Conservation (phyloP, 2,888 invertebrate species). For the Euplagia quadripunctaria region DNA sequence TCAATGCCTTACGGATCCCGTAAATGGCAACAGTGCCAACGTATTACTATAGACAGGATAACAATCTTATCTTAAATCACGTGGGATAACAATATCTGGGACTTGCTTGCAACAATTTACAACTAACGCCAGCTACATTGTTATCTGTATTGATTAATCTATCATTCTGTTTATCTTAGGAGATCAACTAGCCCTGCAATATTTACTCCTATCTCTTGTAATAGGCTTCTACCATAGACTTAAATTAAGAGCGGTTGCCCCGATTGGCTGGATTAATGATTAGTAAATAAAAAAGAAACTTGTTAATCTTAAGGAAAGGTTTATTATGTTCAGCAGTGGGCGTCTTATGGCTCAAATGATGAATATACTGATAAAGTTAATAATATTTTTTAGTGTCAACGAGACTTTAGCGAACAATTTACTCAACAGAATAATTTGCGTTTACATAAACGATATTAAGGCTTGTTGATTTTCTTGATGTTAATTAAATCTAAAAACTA, state of each 20-base stretch:
- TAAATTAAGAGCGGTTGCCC: neutral
- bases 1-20: neutral
- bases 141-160: slow-evolving; percentile 19
- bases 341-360: neutral
- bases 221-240: neutral
- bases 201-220: neutral
- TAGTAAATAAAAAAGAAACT: too few relatives aligned
- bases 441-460: too few relatives aligned
- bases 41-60: slow-evolving; percentile 4
- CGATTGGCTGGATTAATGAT: neutral
- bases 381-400: too few relatives aligned
- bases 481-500: too few relatives aligned
- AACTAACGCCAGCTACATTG: slow-evolving; percentile 5
- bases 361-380: neutral
- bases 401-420: too few relatives aligned
- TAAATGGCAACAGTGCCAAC: neutral
- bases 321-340: too few relatives aligned
- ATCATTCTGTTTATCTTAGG: slow-evolving; percentile 13
- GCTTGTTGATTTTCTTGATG: too few relatives aligned
- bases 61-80: slow-evolving; percentile 17
- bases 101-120: slow-evolving; percentile 23
- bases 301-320: too few relatives aligned
- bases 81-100: slow-evolving; percentile 8
- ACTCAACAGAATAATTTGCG: too few relatives aligned
- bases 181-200: slow-evolving; percentile 4